phyloP scores from a whole-genome alignment of 2,888 invertebrate species.

The Perdita meconis region DNA sequence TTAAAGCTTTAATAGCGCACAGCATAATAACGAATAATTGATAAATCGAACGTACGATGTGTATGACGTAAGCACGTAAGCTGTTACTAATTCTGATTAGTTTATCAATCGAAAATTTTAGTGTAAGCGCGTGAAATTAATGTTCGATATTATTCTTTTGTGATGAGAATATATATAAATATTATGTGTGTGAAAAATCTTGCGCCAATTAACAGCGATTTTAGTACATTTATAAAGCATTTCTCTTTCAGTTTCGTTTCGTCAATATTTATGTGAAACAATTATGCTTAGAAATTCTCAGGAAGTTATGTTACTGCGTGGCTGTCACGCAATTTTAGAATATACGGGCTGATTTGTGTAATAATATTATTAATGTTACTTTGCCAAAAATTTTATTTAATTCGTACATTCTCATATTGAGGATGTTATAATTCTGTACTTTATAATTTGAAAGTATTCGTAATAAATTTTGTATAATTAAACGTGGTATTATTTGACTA shows the following conservation, averaged over 20 bases:
- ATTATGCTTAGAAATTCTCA: conserved; percentile 20
- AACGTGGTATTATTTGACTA: conserved; percentile 38
- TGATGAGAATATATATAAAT: conserved; percentile 24
- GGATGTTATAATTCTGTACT: conserved; percentile 51
- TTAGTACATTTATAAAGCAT: conserved; percentile 10
- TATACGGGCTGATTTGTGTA: conserved; percentile 25
- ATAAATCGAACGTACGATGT: conserved; percentile 18
- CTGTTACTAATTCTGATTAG: conserved; percentile 26
- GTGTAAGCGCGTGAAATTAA: neutral
- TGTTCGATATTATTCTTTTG: conserved; percentile 18
- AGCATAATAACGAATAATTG: conserved; percentile 32
- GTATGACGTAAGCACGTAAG: conserved; percentile 10
- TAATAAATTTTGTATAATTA: conserved; percentile 62
- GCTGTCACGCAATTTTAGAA: conserved; percentile 35
- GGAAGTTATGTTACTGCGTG: conserved; percentile 22
- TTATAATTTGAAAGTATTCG: conserved; percentile 48
- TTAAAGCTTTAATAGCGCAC: conserved; percentile 5
- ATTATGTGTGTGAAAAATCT: neutral
- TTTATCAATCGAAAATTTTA: neutral
- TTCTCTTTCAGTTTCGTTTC: conserved; percentile 8
- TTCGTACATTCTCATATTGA: conserved; percentile 66
- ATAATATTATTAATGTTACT: conserved; percentile 26
- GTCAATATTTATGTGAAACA: conserved; percentile 10
- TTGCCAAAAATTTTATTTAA: conserved; percentile 57
- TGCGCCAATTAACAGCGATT: conserved; percentile 14